Evolutionary conservation across 2,113 vertebrate species (phyloP).

Genomic region (Dissostichus mawsoni): DNA sequence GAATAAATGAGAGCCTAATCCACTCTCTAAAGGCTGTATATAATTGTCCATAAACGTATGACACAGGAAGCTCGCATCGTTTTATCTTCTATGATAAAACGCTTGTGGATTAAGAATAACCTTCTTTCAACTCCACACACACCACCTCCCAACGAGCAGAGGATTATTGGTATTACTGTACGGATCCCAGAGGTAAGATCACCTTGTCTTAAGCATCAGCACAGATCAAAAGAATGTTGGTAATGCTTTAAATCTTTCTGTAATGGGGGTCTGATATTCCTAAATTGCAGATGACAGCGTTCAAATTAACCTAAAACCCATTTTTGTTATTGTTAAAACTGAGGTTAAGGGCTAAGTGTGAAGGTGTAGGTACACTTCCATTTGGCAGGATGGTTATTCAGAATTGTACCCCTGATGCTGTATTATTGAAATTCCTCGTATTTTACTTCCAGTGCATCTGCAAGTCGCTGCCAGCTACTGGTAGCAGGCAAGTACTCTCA

Average conservation of each 20-base stretch:
- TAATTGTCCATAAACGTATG: conserved; percentile 39
- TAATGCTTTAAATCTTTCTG: not conserved
- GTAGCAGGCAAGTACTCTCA: not conserved
- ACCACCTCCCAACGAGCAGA: not conserved
- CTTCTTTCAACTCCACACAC: not conserved
- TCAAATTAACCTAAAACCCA: not conserved
- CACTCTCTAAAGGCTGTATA: conserved; percentile 22
- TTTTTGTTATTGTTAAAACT: conserved; percentile 3
- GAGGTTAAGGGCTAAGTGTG: not conserved
- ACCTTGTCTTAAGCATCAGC: conserved; percentile 40
- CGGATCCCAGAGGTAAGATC: conserved; percentile 42
- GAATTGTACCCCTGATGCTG: too few species aligned
- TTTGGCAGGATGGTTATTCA: not conserved
- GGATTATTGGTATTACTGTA: conserved; percentile 53
- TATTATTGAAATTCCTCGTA: not conserved
- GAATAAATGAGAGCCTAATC: conserved; percentile 38
- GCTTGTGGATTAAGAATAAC: conserved; percentile 21
- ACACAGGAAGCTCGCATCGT: conserved; percentile 20
- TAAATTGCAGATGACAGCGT: conserved; percentile 10
- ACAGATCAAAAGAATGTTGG: conserved; percentile 25
- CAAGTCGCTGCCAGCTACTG: too few species aligned
- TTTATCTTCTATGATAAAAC: conserved; percentile 46
- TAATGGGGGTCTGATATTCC: conserved; percentile 9
- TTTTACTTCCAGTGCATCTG: not conserved
- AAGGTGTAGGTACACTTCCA: not conserved